These are phyloP conservation scores for Drosophila funebris DNA, from an alignment of 1,140 invertebrate genomes.

Conservation along the genomic window DNA sequence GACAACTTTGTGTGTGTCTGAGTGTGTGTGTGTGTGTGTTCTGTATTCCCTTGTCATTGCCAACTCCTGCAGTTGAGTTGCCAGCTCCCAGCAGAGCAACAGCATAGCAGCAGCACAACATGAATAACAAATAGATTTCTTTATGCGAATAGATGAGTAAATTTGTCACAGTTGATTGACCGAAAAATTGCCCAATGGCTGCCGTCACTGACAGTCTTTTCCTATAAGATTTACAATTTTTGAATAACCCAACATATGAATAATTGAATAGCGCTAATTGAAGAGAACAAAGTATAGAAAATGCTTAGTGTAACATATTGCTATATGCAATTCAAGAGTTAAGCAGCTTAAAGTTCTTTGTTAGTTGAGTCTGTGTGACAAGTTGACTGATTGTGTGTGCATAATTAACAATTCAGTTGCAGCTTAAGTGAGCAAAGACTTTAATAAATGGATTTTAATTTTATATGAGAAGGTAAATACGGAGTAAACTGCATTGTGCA, in stretches of 20 bases:
- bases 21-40: neutral
- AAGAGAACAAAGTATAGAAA: neutral
- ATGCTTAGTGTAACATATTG: too few relatives aligned
- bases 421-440: too few relatives aligned
- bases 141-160: constrained; percentile 43
- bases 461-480: too few relatives aligned
- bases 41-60: neutral
- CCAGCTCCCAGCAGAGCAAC: constrained; percentile 3
- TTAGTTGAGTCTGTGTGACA: too few relatives aligned
- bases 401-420: too few relatives aligned
- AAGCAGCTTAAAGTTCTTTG: too few relatives aligned
- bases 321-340: too few relatives aligned
- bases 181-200: constrained; percentile 35
- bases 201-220: neutral
- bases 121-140: constrained; percentile 51
- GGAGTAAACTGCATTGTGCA: too few relatives aligned
- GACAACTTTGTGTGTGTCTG: constrained; percentile 13
- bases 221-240: neutral
- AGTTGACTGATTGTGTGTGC: too few relatives aligned
- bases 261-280: constrained; percentile 27
- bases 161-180: constrained; percentile 51
- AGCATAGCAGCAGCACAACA: constrained; percentile 16
- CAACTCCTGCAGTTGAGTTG: neutral
- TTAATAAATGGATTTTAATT: too few relatives aligned
- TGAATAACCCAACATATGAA: neutral